Conservation (phyloP, 2,797 vertebrate species). For the Channallabes apus region DNA sequence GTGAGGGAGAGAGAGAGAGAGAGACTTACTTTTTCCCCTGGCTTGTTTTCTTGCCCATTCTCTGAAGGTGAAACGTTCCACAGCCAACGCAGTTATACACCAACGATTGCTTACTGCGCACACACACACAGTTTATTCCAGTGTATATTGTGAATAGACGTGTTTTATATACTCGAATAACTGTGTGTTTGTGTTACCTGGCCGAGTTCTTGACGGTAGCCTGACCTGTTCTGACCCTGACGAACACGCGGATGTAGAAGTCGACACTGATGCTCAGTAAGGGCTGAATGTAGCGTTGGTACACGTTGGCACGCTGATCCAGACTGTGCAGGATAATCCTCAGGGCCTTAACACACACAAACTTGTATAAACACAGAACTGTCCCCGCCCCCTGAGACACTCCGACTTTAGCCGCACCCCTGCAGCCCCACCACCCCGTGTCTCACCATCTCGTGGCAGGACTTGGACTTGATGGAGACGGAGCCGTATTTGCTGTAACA, state of each 20-base stretch:
- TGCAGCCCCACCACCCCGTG: background rate
- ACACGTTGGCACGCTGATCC: constrained; percentile 83
- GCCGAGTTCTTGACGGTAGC: constrained; percentile 86
- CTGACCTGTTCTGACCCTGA: constrained; percentile 84
- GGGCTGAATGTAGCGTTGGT: constrained; percentile 86
- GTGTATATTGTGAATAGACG: background rate
- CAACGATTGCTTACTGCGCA: constrained; percentile 81
- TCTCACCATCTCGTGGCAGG: constrained; percentile 94
- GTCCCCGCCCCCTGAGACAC: too few relatives aligned
- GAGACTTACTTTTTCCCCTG: constrained; percentile 80
- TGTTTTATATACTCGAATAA: background rate
- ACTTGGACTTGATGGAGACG: constrained; percentile 86
- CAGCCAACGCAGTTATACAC: constrained; percentile 91
- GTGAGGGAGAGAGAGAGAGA: too few relatives aligned
- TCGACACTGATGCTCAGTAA: constrained; percentile 86
- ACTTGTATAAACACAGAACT: background rate
- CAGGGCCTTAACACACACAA: constrained; percentile 75
- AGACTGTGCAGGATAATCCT: constrained; percentile 88
- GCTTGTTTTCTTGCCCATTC: constrained; percentile 77
- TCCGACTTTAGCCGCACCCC: too few relatives aligned
- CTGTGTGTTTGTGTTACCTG: constrained; percentile 70
- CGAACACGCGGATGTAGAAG: constrained; percentile 91
- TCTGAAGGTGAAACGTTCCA: constrained; percentile 84
- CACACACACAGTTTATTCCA: constrained; percentile 9
- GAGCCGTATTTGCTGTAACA: constrained; percentile 94